phyloP scores from a whole-genome alignment of 2,888 invertebrate species.

The Melieria picta region DNA sequence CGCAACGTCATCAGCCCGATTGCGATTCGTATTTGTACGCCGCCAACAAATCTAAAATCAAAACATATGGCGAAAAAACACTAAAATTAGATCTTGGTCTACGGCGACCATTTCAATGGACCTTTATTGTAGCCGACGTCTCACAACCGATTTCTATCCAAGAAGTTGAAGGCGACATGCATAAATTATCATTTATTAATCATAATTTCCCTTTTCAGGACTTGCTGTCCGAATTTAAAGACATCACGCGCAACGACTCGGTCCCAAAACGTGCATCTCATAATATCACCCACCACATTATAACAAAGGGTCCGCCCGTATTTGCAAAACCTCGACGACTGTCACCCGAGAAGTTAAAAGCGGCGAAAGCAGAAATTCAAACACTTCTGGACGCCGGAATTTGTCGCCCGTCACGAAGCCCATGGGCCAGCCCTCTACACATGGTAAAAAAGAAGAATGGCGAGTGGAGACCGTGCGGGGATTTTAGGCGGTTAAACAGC shows the following conservation, averaged over 20 bases:
- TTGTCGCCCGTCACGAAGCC: slow-evolving; percentile 62
- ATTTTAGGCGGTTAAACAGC: slow-evolving; percentile 43
- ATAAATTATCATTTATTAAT: slow-evolving; percentile 16
- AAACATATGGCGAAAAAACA: slow-evolving; percentile 4
- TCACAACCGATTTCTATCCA: too few relatives aligned
- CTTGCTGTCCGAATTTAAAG: slow-evolving; percentile 26
- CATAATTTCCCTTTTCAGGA: slow-evolving; percentile 23
- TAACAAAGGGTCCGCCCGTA: slow-evolving; percentile 36
- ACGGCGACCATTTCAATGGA: too few relatives aligned
- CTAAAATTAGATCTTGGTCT: slow-evolving; percentile 16
- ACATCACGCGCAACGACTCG: slow-evolving; percentile 6
- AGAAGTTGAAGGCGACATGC: not conserved
- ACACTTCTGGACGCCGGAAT: slow-evolving; percentile 55
- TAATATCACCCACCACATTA: slow-evolving; percentile 37
- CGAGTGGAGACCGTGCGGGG: slow-evolving; percentile 52
- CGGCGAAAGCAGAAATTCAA: slow-evolving; percentile 37
- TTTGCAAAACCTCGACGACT: slow-evolving; percentile 43
- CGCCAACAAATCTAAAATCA: slow-evolving; percentile 10
- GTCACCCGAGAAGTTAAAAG: slow-evolving; percentile 43
- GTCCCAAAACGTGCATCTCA: not conserved
- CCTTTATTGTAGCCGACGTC: too few relatives aligned
- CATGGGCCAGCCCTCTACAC: slow-evolving; percentile 61
- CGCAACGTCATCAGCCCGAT: not conserved
- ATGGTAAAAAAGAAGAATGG: slow-evolving; percentile 45
- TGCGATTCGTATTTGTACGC: not conserved